A percentile compares a stretch with the other conserved stretches of the same genome.
These are phyloP conservation scores for Thysanoteuthis rhombus DNA, from an alignment of 2,888 invertebrate species.

Conservation along the genomic window DNA sequence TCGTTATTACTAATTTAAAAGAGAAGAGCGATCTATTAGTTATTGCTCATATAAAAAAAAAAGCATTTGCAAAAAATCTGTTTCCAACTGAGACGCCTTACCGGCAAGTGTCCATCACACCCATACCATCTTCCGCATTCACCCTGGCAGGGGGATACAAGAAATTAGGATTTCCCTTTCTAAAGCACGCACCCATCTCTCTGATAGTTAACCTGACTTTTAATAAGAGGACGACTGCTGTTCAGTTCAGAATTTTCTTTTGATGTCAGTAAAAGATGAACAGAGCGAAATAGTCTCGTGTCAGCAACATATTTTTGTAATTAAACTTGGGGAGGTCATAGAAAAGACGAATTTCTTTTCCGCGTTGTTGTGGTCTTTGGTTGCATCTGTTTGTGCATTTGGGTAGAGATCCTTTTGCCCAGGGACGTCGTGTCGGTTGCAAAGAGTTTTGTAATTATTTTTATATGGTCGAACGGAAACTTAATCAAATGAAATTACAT, in stretches of 20 bases:
- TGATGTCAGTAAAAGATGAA: not conserved
- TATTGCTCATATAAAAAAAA: too few relatives aligned
- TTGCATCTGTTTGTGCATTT: too few relatives aligned
- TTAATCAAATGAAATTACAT: too few relatives aligned
- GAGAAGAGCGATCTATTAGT: too few relatives aligned
- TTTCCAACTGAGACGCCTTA: not conserved
- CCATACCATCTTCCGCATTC: too few relatives aligned
- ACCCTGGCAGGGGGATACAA: too few relatives aligned
- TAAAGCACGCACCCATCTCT: not conserved
- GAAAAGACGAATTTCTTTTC: not conserved
- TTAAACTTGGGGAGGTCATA: not conserved
- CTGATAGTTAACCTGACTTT: not conserved
- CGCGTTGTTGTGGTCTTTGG: not conserved
- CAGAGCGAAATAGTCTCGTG: not conserved
- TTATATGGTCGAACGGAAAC: too few relatives aligned
- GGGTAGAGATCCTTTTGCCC: too few relatives aligned
- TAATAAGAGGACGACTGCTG: not conserved
- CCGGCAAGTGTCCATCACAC: not conserved
- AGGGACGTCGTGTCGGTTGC: too few relatives aligned
- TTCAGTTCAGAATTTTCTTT: not conserved
- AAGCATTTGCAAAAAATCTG: too few relatives aligned
- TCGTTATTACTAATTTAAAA: too few relatives aligned
- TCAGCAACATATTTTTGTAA: not conserved
- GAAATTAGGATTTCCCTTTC: not conserved
- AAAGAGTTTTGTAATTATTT: too few relatives aligned